Conservation (phyloP, 2,888 invertebrate genomes). For the Icerya purchasi region DNA sequence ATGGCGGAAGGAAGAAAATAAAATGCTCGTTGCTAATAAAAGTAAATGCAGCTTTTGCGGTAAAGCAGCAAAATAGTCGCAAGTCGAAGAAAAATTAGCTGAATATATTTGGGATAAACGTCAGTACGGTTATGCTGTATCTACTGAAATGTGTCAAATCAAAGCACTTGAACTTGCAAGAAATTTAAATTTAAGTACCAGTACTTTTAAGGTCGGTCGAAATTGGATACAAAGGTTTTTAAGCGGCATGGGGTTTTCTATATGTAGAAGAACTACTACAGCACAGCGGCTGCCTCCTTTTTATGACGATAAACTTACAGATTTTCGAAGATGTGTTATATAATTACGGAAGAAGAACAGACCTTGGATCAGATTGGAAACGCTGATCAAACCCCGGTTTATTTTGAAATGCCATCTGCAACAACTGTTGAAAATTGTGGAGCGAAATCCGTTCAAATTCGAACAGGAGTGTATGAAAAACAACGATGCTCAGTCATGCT, state of each 20-base stretch:
- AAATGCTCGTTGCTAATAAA: background rate
- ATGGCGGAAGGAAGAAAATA: background rate
- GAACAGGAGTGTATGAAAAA: background rate
- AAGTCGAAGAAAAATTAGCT: background rate
- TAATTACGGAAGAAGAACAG: too few species aligned
- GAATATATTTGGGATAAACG: background rate
- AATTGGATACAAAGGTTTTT: too few species aligned
- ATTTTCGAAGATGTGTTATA: too few species aligned
- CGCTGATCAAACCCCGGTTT: background rate
- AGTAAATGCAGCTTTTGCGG: background rate
- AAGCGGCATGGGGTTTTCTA: too few species aligned
- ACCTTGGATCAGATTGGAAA: background rate
- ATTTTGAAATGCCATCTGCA: background rate
- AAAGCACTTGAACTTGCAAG: background rate
- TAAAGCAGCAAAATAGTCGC: background rate
- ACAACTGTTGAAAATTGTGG: background rate
- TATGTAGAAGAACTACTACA: too few species aligned
- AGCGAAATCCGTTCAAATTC: background rate
- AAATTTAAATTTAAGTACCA: background rate
- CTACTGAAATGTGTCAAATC: background rate
- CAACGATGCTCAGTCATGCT: background rate
- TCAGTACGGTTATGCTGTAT: background rate
- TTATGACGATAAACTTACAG: too few species aligned
- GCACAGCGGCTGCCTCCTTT: too few species aligned
- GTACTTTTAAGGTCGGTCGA: too few species aligned